Conservation (phyloP, 1,140 invertebrate genomes). For the Caenorhabditis inopinata region DNA sequence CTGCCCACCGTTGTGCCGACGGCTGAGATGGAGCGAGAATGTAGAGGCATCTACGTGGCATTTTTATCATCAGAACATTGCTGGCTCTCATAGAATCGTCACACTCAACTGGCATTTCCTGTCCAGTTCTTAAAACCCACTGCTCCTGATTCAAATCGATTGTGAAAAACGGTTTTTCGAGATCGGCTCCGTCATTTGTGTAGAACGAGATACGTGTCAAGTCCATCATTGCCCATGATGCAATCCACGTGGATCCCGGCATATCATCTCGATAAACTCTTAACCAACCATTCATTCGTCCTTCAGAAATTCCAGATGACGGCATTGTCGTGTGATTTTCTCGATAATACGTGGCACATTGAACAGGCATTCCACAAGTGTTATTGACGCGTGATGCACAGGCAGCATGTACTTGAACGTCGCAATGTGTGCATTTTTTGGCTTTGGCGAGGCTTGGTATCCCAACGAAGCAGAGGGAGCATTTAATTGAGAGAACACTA, state of each 20-base stretch:
- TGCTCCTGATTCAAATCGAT: slow-evolving; percentile 14
- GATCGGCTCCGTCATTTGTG: slow-evolving; percentile 32
- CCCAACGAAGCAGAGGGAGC: slow-evolving; percentile 39
- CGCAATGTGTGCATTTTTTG: slow-evolving; percentile 5
- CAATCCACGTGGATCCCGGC: slow-evolving; percentile 19
- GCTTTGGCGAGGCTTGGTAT: slow-evolving; percentile 18
- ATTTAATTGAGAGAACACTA: slow-evolving; percentile 22
- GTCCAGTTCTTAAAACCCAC: slow-evolving; percentile 11
- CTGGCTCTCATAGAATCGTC: slow-evolving; percentile 23
- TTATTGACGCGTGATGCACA: slow-evolving; percentile 39
- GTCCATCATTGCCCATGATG: slow-evolving; percentile 40
- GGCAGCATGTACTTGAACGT: slow-evolving; percentile 12
- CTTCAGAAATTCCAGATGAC: neutral
- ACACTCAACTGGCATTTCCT: neutral
- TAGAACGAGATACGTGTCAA: slow-evolving; percentile 31
- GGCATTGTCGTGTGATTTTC: slow-evolving; percentile 23
- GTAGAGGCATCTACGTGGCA: neutral
- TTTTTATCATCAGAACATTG: slow-evolving; percentile 30
- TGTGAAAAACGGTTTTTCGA: slow-evolving; percentile 7
- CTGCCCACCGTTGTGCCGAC: slow-evolving; percentile 30
- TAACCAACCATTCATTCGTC: slow-evolving; percentile 47
- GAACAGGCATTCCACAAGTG: slow-evolving; percentile 40
- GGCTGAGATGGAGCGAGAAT: slow-evolving; percentile 36
- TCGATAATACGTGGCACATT: slow-evolving; percentile 34
- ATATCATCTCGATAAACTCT: slow-evolving; percentile 29